phyloP scores from a whole-genome alignment of 2,888 invertebrate species.

The Cataglyphis albicans region DNA sequence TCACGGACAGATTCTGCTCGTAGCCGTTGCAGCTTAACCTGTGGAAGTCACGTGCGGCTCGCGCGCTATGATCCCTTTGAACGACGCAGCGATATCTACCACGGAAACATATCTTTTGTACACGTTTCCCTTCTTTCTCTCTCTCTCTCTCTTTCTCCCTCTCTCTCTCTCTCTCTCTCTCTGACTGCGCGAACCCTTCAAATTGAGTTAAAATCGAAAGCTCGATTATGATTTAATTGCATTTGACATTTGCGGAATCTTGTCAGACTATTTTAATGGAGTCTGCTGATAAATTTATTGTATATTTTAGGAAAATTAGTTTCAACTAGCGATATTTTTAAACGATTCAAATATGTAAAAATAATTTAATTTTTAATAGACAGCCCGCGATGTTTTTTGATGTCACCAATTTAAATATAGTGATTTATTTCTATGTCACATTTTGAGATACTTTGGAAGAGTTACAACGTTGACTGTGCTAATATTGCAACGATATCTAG shows the following conservation, averaged over 20 bases:
- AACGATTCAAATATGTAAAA: not conserved
- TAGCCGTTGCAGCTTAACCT: conserved; percentile 43
- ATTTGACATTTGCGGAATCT: conserved; percentile 19
- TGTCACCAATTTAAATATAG: not conserved
- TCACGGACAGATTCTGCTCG: conserved; percentile 53
- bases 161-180: not conserved
- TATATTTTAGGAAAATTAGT: not conserved
- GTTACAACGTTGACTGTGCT: not conserved
- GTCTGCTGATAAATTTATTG: conserved; percentile 3
- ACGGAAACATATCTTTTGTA: not conserved
- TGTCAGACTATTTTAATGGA: not conserved
- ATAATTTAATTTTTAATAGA: not conserved
- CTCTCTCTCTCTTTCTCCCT: not conserved
- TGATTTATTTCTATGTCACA: conserved; percentile 5
- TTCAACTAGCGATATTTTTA: not conserved
- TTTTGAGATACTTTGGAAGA: not conserved
- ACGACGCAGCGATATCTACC: conserved; percentile 10
- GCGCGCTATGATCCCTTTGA: conserved; percentile 44
- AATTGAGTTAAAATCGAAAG: conserved; percentile 28
- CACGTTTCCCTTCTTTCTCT: not conserved
- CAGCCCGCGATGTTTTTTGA: not conserved
- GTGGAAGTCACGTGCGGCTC: conserved; percentile 43
- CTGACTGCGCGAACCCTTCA: not conserved
- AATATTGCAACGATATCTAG: not conserved
- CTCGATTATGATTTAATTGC: conserved; percentile 34